A percentile compares a stretch with the other conserved stretches of the same genome.
These are phyloP conservation scores for Orchesella cincta DNA, from an alignment of 1,140 invertebrate species.

Conservation along the genomic window DNA sequence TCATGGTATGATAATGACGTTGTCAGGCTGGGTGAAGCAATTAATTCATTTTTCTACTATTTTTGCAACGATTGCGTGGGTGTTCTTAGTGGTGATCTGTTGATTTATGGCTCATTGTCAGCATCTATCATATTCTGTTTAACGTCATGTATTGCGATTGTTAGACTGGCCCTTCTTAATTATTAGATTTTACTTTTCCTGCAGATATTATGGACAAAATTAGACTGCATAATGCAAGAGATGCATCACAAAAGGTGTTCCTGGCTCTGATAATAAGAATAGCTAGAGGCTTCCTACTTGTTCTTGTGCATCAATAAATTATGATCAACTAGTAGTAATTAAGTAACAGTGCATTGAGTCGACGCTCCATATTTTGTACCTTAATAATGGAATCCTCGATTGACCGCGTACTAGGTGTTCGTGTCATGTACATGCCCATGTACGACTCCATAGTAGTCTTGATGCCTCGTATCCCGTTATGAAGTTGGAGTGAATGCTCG, in stretches of 20 bases:
- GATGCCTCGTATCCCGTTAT: neutral
- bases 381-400: slow-evolving; percentile 20
- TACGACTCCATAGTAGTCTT: neutral
- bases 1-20: neutral
- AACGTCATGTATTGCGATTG: no score
- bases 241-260: no score
- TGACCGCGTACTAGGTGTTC: slow-evolving; percentile 5
- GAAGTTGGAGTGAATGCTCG: no score
- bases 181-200: no score
- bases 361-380: neutral
- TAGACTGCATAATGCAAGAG: no score
- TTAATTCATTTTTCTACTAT: neutral
- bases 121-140: neutral
- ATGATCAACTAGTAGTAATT: no score
- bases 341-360: no score
- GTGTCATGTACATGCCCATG: neutral
- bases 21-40: neutral
- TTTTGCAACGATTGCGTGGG: neutral
- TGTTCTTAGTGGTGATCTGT: neutral
- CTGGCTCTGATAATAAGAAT: no score
- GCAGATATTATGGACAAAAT: no score
- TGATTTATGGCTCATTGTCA: neutral
- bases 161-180: no score
- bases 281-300: no score
- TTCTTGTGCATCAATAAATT: no score